These are phyloP conservation scores for Etia nguti DNA, from an alignment of 2,113 vertebrate genomes.

Conservation along the genomic window DNA sequence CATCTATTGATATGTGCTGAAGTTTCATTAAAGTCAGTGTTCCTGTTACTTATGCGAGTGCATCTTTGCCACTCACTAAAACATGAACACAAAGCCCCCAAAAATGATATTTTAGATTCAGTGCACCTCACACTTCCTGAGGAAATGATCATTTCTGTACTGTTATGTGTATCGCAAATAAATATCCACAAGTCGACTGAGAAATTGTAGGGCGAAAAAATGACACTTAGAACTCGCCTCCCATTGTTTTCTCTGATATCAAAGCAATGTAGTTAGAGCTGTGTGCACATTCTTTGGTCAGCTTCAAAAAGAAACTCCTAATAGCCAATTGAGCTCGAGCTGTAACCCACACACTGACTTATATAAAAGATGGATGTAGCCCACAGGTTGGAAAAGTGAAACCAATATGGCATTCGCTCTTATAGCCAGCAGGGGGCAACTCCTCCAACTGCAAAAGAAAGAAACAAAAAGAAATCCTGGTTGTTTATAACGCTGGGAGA, in stretches of 20 bases:
- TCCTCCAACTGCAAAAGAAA: background rate
- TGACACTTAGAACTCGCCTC: background rate
- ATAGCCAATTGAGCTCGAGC: background rate
- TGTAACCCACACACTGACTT: background rate
- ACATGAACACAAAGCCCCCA: background rate
- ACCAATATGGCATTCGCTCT: background rate
- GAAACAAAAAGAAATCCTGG: background rate
- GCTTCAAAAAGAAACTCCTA: background rate
- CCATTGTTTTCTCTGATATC: background rate
- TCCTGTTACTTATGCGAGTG: slow-evolving; percentile 25
- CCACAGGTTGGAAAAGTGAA: background rate
- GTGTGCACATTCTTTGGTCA: background rate
- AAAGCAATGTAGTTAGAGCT: background rate
- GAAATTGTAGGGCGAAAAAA: fast-evolving
- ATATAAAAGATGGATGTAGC: background rate
- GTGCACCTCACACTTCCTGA: background rate
- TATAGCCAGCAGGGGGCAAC: background rate
- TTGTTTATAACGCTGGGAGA: background rate
- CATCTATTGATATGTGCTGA: slow-evolving; percentile 51
- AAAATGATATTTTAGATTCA: background rate
- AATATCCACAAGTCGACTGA: background rate
- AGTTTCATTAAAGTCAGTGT: slow-evolving; percentile 59
- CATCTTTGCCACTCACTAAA: background rate
- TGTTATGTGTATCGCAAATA: background rate
- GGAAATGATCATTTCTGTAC: background rate